Base-by-base conservation (phyloP, 2,113 vertebrate species). In the Panurus biarmicus region DNA sequence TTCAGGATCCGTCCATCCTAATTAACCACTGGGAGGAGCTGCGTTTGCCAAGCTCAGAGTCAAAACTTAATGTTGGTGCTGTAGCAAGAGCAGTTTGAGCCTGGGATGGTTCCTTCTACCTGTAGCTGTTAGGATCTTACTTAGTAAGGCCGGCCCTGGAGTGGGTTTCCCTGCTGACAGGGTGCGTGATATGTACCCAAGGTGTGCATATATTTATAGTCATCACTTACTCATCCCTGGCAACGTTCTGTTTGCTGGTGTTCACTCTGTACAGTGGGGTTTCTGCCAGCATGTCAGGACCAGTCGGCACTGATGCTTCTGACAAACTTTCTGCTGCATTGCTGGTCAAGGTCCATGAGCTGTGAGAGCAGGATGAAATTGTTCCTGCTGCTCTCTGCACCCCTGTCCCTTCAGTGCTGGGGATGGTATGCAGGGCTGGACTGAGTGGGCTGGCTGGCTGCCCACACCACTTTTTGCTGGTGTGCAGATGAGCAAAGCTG, bases 371-470 rank as follows among this genome's bases (percentile, higher is more conserved):
- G 44, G n/a, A n/a, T 44, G 47, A 54, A 24, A 60, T 50, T 3
- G 2, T 38, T n/a, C 64, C 62, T 0, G 1, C 48, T 60, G 61
- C 71, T 65, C 35, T 48, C 61, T 5, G 2, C 5, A 1, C 44
- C 38, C 40, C 48, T 4, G 9, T 65, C 44, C 45, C 65, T 7
- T 29, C 38, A 0, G 15, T 53, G 75, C 54, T 3, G 3, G 38
- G 31, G 66, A 16, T 76, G 54, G 54, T 2, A 2, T 1, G 13
- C 1, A 10, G 70, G 7, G 5, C 69, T 31, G 86, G 64, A 33
- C n/a, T 7, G 5, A 64, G 31, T 0, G 0, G 42, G n/a, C 60
- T 87, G 56, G 36, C 0, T 1, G 47, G 45, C 38, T 85, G 42
- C 31, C 70, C 7, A 3, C 58, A 64, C 58, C 4, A 4, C 40